Percentiles rank a stretch among this genome's conserved stretches.
phyloP scores from a whole-genome alignment of 2,888 invertebrate species.

The Acanthococcus lagerstroemiae region DNA sequence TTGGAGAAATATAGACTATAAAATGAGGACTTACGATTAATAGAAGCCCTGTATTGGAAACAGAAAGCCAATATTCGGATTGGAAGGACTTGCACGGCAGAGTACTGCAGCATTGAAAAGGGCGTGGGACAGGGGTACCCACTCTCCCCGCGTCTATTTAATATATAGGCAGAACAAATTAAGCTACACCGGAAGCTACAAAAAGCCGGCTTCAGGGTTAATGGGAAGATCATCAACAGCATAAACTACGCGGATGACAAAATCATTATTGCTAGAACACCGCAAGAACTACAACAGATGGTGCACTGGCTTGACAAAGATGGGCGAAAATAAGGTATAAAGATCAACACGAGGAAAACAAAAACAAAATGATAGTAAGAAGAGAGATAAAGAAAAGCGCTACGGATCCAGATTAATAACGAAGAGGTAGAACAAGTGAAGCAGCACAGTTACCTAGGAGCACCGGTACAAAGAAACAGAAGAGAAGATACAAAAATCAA shows the following conservation, averaged over 20 bases:
- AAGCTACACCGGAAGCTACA: no score
- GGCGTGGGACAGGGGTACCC: no score
- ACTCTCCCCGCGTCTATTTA: no score
- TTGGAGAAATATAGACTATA: no score
- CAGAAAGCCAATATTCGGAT: no score
- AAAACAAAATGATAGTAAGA: not conserved
- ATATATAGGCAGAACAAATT: no score
- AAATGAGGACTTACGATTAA: no score
- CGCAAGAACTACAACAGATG: not conserved
- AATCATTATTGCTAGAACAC: not conserved
- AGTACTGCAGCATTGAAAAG: no score
- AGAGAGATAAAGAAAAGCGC: not conserved
- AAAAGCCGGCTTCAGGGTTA: no score
- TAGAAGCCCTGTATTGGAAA: no score
- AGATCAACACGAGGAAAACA: not conserved
- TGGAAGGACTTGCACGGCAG: no score
- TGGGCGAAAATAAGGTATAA: not conserved
- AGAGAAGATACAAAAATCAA: not conserved
- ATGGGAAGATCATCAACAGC: not conserved
- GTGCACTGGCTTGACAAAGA: not conserved
- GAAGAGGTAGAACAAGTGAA: not conserved
- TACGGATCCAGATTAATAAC: not conserved
- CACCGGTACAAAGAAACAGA: not conserved
- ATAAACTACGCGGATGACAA: not conserved
- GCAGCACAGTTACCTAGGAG: not conserved